Evolutionary conservation across 1,140 invertebrate genomes (phyloP).

Genomic region (Listronotus oregonensis): DNA sequence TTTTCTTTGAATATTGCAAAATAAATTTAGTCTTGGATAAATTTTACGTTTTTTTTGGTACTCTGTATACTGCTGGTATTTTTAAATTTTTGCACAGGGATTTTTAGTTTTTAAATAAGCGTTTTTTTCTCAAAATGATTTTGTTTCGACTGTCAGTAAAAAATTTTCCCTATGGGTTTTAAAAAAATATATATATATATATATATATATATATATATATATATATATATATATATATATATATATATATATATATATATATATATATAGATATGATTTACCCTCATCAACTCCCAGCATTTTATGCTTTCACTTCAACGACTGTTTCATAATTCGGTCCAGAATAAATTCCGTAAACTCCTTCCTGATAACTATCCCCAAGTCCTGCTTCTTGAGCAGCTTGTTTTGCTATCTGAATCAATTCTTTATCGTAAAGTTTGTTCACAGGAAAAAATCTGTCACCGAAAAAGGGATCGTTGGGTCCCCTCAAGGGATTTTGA

Average conservation of each 20-base stretch:
- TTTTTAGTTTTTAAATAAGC: too few relatives aligned
- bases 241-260: too few relatives aligned
- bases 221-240: conserved; percentile 42
- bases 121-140: too few relatives aligned
- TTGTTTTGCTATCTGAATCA: conserved; percentile 72
- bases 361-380: conserved; percentile 73
- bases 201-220: conserved; percentile 63
- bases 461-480: conserved; percentile 92
- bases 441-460: conserved; percentile 87
- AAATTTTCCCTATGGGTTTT: too few relatives aligned
- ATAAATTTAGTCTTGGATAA: too few relatives aligned
- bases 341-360: conserved; percentile 88
- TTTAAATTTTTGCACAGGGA: too few relatives aligned
- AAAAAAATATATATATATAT: too few relatives aligned
- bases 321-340: conserved; percentile 94
- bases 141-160: too few relatives aligned
- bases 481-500: conserved; percentile 84
- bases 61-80: too few relatives aligned
- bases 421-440: conserved; percentile 77
- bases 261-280: too few relatives aligned
- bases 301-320: conserved; percentile 82
- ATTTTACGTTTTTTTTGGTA: too few relatives aligned
- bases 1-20: too few relatives aligned
- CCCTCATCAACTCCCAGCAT: conserved; percentile 86
- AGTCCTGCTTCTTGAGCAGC: conserved; percentile 75